These are phyloP conservation scores for Aspidoscelis tigris DNA, from an alignment of 2,113 vertebrate species.

Conservation along the genomic window DNA sequence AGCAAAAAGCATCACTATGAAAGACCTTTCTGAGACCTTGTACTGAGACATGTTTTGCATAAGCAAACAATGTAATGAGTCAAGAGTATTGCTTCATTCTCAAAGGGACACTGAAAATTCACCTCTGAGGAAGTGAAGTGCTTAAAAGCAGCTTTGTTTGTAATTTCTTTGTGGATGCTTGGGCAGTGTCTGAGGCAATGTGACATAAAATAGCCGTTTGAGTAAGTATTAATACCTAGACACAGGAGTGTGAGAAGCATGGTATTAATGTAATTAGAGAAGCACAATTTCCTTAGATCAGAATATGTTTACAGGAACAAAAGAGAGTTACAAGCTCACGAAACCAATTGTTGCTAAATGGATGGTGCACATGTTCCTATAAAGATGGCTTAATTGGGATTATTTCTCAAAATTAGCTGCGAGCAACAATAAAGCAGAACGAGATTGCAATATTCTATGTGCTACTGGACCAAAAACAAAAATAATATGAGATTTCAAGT, in stretches of 20 bases:
- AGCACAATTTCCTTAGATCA: slow-evolving; percentile 15
- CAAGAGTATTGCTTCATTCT: slow-evolving; percentile 48
- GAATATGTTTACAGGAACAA: slow-evolving; percentile 17
- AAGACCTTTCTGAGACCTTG: slow-evolving; percentile 55
- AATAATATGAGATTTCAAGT: too few relatives aligned
- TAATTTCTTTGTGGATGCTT: slow-evolving; percentile 48
- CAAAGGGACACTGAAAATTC: slow-evolving; percentile 40
- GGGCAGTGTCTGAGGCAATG: not conserved
- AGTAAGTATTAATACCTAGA: slow-evolving; percentile 38
- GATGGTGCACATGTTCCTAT: not conserved
- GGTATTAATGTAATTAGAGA: slow-evolving; percentile 29
- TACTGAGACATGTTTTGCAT: slow-evolving; percentile 46
- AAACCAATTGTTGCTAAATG: rapidly evolving
- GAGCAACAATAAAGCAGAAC: slow-evolving; percentile 11
- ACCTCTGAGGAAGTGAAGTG: slow-evolving; percentile 40
- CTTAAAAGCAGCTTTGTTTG: slow-evolving; percentile 45
- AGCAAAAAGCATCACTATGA: slow-evolving; percentile 16
- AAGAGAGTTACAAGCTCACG: not conserved
- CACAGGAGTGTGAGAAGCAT: slow-evolving; percentile 21
- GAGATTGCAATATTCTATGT: slow-evolving; percentile 3
- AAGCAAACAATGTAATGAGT: slow-evolving; percentile 60
- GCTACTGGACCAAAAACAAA: slow-evolving; percentile 5
- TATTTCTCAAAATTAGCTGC: not conserved
- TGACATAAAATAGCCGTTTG: slow-evolving; percentile 52
- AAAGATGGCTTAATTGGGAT: not conserved